These are phyloP conservation scores for Gobius niger DNA, from an alignment of 2,113 vertebrate genomes.

Conservation along the genomic window DNA sequence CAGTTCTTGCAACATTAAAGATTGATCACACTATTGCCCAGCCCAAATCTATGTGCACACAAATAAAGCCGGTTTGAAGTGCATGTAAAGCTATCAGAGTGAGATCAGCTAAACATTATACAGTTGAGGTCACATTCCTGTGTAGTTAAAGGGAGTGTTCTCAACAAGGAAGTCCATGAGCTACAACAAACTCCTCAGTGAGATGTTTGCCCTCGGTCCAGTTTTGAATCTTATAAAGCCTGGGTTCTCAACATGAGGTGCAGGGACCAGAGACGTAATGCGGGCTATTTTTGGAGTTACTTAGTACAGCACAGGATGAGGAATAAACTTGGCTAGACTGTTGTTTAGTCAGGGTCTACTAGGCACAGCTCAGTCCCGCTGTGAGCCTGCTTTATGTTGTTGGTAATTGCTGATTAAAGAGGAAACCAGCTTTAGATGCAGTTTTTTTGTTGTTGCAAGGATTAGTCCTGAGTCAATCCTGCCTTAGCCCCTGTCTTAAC, in stretches of 20 bases:
- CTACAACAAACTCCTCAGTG: slow-evolving; percentile 33
- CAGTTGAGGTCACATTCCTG: slow-evolving; percentile 69
- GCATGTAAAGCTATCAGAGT: background rate
- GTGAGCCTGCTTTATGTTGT: no score
- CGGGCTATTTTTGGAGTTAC: background rate
- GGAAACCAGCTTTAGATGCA: no score
- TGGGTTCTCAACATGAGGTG: background rate
- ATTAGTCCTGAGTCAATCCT: no score
- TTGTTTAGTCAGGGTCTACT: background rate
- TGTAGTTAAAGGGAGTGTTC: slow-evolving; percentile 49
- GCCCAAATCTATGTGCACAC: no score
- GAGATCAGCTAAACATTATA: slow-evolving; percentile 15
- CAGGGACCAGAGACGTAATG: background rate
- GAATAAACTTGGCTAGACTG: background rate
- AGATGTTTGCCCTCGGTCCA: slow-evolving; percentile 14
- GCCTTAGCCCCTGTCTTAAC: no score
- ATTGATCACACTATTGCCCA: no score
- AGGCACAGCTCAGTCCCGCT: no score
- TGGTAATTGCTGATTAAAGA: no score
- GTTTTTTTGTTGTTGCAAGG: no score
- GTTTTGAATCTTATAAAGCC: background rate
- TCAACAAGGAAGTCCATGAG: slow-evolving; percentile 63
- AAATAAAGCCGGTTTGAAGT: no score
- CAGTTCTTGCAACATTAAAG: no score
- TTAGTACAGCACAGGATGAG: background rate